A percentile compares a stretch with the other conserved stretches of the same genome.
Evolutionary conservation across 2,113 vertebrate genomes (phyloP).

Genomic region (Chaetodon trifascialis): DNA sequence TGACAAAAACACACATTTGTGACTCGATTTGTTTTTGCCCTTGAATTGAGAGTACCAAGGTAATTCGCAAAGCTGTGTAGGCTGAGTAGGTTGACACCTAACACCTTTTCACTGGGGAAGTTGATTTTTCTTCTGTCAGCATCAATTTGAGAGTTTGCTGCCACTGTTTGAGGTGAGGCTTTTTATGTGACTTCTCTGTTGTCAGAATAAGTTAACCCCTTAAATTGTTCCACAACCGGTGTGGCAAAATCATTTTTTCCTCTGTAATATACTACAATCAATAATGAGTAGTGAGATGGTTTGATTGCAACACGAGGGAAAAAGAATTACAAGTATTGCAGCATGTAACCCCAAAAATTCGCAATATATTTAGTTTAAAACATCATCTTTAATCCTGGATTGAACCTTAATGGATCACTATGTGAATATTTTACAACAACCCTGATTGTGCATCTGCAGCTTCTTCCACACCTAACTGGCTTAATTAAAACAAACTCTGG

Average conservation of each 20-base stretch:
- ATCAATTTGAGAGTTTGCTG: constrained; percentile 39
- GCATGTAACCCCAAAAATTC: background rate
- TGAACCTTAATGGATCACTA: background rate
- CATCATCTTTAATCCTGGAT: background rate
- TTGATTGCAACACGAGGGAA: background rate
- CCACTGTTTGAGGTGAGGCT: constrained; percentile 4
- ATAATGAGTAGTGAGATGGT: background rate
- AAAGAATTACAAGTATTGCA: background rate
- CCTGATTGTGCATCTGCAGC: background rate
- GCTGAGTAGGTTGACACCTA: constrained; percentile 50
- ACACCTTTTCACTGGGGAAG: constrained; percentile 48
- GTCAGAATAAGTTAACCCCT: constrained; percentile 24
- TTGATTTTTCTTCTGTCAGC: constrained; percentile 50
- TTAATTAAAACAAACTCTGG: background rate
- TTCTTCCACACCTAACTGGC: background rate
- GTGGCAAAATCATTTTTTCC: background rate
- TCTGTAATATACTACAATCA: background rate
- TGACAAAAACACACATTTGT: background rate
- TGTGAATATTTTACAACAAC: background rate
- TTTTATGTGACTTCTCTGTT: constrained; percentile 36
- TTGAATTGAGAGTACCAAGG: constrained; percentile 32
- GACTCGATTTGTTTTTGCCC: constrained; percentile 39
- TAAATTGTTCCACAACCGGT: background rate
- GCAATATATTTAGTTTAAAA: background rate
- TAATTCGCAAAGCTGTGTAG: constrained; percentile 42